Base-by-base conservation (phyloP, 2,888 invertebrate genomes). In the Ornithoptera priamus region DNA sequence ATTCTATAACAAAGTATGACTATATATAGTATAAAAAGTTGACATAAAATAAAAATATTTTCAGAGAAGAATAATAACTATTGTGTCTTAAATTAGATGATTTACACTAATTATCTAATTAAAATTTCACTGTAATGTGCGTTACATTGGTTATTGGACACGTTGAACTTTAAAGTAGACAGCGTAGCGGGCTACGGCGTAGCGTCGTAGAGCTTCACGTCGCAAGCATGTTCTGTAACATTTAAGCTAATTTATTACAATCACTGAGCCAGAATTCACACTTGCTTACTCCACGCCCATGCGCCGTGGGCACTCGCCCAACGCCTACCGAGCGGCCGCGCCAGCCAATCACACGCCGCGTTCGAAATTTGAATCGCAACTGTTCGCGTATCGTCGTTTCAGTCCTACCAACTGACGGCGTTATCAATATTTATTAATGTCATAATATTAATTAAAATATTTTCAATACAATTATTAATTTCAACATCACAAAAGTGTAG, bases 311-410 rank as follows among this genome's bases (percentile, higher is more conserved):
- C 82, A 80, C 81, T 77, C 82, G 83, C 82, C 83, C 83, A 86
- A 87, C 90, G 90, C 90, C 91, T 86, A 80, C 83, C 75, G 72
- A 70, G 75, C 83, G 81, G 82, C 78, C 77, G 84, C 78, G 82
- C 81, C 88, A 84, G 78, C 93, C 93, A 94, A 94, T 93, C 88
- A 82, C 81, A 72, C 69, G 71, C 79, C 71, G 70, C 81, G 80
- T 85, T 86, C 81, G 78, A 83, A 85, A 82, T 86, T 87, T 83
- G 81, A 86, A 87, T 85, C 86, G 83, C 78, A 80, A 74, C 80
- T 75, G 81, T 77, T 77, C 77, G 80, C 75, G 77, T 88, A 85
- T 85, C 82, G 79, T 83, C 76, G 86, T 90, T 88, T 80, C 86
- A 81, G 80, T 91, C 88, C 75, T 83, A 78, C 88, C 74, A 60